Evolutionary conservation across 2,113 vertebrate species (phyloP).

Genomic region (Nematolebias whitei): DNA sequence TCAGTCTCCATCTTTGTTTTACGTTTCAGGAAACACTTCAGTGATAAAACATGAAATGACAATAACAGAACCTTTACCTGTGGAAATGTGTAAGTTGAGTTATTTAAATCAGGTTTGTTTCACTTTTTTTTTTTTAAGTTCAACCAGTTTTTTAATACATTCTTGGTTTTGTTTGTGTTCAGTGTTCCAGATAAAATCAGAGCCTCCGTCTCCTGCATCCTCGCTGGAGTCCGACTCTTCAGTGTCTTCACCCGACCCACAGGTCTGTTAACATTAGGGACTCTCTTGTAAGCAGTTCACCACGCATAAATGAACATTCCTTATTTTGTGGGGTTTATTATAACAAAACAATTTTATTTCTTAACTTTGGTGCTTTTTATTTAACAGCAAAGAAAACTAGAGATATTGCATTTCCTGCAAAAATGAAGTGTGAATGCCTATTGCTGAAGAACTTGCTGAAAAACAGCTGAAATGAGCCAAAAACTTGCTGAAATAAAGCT

Average conservation of each 20-base stretch:
- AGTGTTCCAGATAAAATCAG: constrained; percentile 91
- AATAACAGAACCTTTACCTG: constrained; percentile 70
- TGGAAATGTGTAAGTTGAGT: constrained; percentile 75
- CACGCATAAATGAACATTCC: no score
- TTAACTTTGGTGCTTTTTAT: background rate
- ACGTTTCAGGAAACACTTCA: constrained; percentile 57
- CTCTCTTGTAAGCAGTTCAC: background rate
- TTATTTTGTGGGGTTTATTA: no score
- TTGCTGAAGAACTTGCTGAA: no score
- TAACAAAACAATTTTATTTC: no score
- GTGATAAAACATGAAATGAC: constrained; percentile 67
- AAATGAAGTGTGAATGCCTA: no score
- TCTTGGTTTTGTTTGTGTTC: constrained; percentile 6
- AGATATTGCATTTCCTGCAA: no score
- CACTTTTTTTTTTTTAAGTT: fast-evolving
- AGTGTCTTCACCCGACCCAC: constrained; percentile 64
- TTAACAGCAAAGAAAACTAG: background rate
- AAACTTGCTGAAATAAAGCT: no score
- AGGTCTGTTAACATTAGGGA: constrained; percentile 44
- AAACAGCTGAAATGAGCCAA: no score
- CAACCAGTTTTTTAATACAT: background rate
- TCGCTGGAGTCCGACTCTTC: constrained; percentile 84
- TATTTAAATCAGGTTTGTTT: fast-evolving
- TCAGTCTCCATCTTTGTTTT: background rate
- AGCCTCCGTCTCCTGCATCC: constrained; percentile 86